These are phyloP conservation scores for Cynaeus angustus DNA, from an alignment of 2,888 invertebrate genomes.

Conservation along the genomic window DNA sequence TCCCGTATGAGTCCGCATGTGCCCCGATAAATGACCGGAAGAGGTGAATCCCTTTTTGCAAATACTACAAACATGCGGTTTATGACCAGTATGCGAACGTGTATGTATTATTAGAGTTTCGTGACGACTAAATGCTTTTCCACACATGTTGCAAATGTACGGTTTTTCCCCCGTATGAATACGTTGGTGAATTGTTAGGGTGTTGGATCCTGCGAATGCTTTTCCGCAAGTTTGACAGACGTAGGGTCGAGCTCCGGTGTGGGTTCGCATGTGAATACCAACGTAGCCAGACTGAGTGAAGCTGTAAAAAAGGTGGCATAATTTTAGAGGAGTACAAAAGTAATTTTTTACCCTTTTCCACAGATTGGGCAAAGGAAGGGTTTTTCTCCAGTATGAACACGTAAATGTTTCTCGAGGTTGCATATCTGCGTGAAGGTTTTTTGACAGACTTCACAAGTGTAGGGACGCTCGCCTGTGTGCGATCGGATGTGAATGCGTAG, in stretches of 20 bases:
- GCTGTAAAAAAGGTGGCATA: constrained; percentile 56
- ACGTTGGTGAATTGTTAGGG: constrained; percentile 69
- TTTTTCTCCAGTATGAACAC: constrained; percentile 71
- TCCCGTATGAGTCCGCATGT: constrained; percentile 70
- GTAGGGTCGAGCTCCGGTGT: constrained; percentile 71
- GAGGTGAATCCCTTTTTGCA: constrained; percentile 70
- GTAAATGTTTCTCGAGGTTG: constrained; percentile 70
- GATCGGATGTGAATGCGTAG: constrained; percentile 70
- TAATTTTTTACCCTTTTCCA: constrained; percentile 67
- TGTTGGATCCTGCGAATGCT: constrained; percentile 71
- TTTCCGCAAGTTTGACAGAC: constrained; percentile 71
- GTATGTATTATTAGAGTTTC: constrained; percentile 70
- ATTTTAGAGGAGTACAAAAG: constrained; percentile 1
- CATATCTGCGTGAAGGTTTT: constrained; percentile 71
- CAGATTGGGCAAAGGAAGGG: constrained; percentile 70
- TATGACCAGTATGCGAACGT: constrained; percentile 69
- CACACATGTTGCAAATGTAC: constrained; percentile 68
- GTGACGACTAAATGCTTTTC: constrained; percentile 69
- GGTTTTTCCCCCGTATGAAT: constrained; percentile 71
- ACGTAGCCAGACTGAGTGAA: constrained; percentile 72
- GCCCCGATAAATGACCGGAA: constrained; percentile 69
- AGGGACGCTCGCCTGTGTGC: constrained; percentile 71
- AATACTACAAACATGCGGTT: constrained; percentile 68
- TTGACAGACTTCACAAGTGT: constrained; percentile 68
- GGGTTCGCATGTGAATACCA: constrained; percentile 71